Evolutionary conservation across 2,797 vertebrate genomes (phyloP).

Genomic region (Acomys russatus): DNA sequence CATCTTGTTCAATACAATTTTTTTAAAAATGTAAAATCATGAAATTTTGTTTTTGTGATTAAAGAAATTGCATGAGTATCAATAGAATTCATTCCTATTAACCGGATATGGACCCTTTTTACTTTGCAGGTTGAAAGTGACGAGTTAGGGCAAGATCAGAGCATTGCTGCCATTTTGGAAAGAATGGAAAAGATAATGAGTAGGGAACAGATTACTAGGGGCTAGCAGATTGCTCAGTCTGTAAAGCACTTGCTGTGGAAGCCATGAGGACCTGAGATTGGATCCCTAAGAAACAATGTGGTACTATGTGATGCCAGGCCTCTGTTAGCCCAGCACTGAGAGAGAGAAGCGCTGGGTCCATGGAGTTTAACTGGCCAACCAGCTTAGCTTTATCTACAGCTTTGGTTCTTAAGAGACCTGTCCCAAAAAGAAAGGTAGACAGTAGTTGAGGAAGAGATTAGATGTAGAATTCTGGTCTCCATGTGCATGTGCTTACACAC

Average conservation of each 20-base stretch:
- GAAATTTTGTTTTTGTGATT: slow-evolving; percentile 26
- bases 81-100: slow-evolving; percentile 35
- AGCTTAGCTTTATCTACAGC: background rate
- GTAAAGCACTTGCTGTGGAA: background rate
- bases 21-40: background rate
- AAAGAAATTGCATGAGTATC: background rate
- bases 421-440: background rate
- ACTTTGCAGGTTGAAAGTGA: background rate
- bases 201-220: background rate
- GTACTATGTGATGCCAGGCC: background rate
- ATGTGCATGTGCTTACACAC: background rate
- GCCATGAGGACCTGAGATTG: background rate
- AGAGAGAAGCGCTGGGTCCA: background rate
- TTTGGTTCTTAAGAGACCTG: background rate
- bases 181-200: background rate
- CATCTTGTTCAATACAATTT: background rate
- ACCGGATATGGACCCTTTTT: background rate
- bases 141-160: background rate
- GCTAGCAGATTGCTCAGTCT: background rate
- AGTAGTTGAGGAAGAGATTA: too few species aligned
- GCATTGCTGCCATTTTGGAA: background rate
- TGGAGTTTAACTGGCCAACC: background rate
- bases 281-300: background rate
- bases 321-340: background rate
- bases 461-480: background rate